Evolutionary conservation across 2,797 vertebrate species (phyloP).

Genomic region (Pitangus sulphuratus): DNA sequence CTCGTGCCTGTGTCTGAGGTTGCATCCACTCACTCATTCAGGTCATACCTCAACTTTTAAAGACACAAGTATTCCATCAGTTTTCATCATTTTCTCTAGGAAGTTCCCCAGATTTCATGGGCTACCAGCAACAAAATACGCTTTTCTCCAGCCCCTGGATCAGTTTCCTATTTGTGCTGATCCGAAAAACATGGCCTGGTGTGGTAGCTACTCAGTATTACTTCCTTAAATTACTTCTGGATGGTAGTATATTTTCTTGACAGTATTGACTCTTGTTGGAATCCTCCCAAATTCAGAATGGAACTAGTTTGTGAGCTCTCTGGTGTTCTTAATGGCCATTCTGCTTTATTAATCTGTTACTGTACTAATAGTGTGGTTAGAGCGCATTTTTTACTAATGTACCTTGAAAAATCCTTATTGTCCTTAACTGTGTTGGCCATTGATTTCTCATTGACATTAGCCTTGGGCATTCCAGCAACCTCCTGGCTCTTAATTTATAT

Average conservation of each 20-base stretch:
- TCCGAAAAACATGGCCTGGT: background rate
- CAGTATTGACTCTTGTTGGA: background rate
- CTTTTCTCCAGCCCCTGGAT: background rate
- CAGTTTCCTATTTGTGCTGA: background rate
- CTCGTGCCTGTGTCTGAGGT: background rate
- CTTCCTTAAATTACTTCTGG: slow-evolving; percentile 17
- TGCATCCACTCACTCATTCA: background rate
- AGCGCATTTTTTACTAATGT: slow-evolving; percentile 46
- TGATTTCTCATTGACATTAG: slow-evolving; percentile 46
- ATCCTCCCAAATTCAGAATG: background rate
- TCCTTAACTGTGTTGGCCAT: slow-evolving; percentile 50
- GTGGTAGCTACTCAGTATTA: background rate
- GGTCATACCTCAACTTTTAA: background rate
- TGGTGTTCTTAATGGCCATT: background rate
- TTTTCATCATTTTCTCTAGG: background rate
- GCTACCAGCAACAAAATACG: background rate
- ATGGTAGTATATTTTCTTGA: background rate
- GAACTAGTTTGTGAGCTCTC: background rate
- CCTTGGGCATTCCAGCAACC: slow-evolving; percentile 18
- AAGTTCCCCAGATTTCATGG: background rate
- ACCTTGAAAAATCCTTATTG: slow-evolving; percentile 59
- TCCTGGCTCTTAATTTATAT: slow-evolving; percentile 51
- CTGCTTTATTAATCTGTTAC: slow-evolving; percentile 21
- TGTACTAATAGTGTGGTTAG: slow-evolving; percentile 30
- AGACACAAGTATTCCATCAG: background rate